phyloP scores from a whole-genome alignment of 2,888 invertebrate species.

The Idaea straminata region DNA sequence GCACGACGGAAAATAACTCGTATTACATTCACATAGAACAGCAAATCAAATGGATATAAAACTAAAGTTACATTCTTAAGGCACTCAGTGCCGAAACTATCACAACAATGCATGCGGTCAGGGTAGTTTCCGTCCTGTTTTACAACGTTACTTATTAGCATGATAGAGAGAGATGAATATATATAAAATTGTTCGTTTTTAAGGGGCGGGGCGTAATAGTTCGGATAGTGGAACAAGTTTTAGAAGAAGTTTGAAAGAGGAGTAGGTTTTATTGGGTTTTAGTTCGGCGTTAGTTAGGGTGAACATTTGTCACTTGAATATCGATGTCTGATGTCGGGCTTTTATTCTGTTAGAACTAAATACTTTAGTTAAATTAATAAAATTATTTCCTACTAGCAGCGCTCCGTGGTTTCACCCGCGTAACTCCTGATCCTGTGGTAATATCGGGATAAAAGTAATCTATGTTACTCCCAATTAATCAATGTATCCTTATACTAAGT shows the following conservation, averaged over 20 bases:
- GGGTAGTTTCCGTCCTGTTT: conserved; percentile 56
- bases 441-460: too few relatives aligned
- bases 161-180: conserved; percentile 47
- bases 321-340: conserved; percentile 26
- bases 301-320: conserved; percentile 52
- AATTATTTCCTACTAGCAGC: neutral
- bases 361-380: neutral
- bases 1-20: conserved; percentile 15
- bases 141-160: conserved; percentile 30
- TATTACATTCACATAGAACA: fast-evolving
- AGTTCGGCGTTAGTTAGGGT: conserved; percentile 47
- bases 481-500: too few relatives aligned
- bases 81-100: conserved; percentile 54
- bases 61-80: conserved; percentile 30
- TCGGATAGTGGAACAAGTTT: conserved; percentile 71
- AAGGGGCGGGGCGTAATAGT: conserved; percentile 66
- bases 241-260: conserved; percentile 75
- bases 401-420: too few relatives aligned
- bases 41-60: conserved; percentile 10
- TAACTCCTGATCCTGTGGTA: too few relatives aligned
- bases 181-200: conserved; percentile 36
- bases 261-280: conserved; percentile 74
- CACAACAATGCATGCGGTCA: conserved; percentile 67
- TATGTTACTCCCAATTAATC: too few relatives aligned
- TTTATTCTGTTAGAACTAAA: neutral